Conservation (phyloP, 1,140 invertebrate genomes). For the Homarus americanus region DNA sequence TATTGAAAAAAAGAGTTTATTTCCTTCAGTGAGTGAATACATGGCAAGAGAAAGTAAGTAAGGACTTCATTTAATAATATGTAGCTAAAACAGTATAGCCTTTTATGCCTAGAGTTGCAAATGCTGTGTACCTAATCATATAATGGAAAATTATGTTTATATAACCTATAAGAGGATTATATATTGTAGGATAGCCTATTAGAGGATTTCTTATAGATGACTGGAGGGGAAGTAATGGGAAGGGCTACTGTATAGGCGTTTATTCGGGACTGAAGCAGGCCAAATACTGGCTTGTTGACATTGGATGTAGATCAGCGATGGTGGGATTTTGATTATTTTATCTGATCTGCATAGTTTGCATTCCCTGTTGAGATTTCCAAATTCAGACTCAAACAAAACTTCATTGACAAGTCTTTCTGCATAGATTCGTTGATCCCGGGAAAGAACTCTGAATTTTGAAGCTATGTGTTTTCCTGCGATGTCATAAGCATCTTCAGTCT, state of each 20-base stretch:
- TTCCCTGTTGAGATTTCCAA: slow-evolving; percentile 30
- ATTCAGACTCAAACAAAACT: slow-evolving; percentile 18
- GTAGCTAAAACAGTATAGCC: too few relatives aligned
- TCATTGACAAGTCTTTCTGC: slow-evolving; percentile 29
- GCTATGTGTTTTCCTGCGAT: slow-evolving; percentile 10
- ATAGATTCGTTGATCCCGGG: slow-evolving; percentile 20
- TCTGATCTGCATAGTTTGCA: slow-evolving; percentile 1
- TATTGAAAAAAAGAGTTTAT: background rate
- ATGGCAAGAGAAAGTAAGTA: background rate
- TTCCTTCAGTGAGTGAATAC: background rate
- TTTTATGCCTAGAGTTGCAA: too few relatives aligned
- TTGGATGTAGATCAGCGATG: background rate
- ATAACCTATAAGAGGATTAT: too few relatives aligned
- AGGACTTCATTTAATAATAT: background rate
- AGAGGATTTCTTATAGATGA: too few relatives aligned
- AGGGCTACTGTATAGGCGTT: background rate
- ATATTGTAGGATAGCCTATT: too few relatives aligned
- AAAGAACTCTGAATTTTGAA: slow-evolving; percentile 8
- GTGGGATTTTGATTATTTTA: background rate
- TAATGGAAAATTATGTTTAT: too few relatives aligned
- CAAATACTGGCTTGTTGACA: background rate
- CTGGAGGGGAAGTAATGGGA: too few relatives aligned
- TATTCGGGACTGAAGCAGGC: background rate
- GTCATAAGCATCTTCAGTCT: slow-evolving; percentile 25
- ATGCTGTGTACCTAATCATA: too few relatives aligned